phyloP scores from a whole-genome alignment of 2,888 invertebrate genomes.

The Theodoxus fluviatilis region DNA sequence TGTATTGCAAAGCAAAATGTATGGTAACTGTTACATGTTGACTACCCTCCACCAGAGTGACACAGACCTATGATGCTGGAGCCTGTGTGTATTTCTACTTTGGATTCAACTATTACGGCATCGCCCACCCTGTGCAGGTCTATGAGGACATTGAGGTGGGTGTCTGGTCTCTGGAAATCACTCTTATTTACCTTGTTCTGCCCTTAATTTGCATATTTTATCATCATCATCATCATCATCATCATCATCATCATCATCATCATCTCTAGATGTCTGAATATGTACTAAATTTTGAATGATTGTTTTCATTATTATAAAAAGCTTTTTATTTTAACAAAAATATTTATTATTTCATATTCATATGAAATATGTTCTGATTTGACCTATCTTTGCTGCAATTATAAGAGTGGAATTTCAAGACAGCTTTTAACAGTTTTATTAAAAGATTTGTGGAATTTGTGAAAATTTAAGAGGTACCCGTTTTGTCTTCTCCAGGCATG shows the following conservation, averaged over 20 bases:
- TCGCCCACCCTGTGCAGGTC: constrained; percentile 76
- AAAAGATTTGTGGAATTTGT: no score
- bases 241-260: not conserved
- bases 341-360: not conserved
- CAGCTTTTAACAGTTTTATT: no score
- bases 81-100: constrained; percentile 96
- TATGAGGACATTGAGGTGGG: constrained; percentile 84
- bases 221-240: no score
- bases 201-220: no score
- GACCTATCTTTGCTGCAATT: no score
- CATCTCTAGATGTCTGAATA: not conserved
- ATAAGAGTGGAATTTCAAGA: no score
- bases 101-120: constrained; percentile 76
- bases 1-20: not conserved
- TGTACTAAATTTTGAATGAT: not conserved
- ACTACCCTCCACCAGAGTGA: constrained; percentile 73
- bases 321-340: not conserved
- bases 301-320: no score
- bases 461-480: not conserved
- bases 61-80: constrained; percentile 98
- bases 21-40: not conserved
- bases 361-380: no score
- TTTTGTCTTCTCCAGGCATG: constrained; percentile 68
- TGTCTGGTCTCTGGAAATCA: no score
- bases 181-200: no score